A percentile compares a stretch with the other conserved stretches of the same genome.
Conservation (phyloP, 2,113 vertebrate genomes). For the Romanogobio albipinnatus region DNA sequence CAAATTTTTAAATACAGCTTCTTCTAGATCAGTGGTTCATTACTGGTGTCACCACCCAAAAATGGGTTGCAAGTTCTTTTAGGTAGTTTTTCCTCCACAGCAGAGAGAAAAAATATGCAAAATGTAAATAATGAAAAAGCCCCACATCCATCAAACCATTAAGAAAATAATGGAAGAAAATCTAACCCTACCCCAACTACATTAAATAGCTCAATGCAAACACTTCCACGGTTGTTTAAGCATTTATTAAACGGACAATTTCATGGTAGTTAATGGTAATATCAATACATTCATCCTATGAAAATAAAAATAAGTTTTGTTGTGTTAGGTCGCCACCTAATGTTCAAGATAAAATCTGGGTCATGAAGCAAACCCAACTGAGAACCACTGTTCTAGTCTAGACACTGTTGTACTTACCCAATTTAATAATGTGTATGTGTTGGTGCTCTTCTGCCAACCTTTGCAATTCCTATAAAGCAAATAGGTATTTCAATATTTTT, state of each 20-base stretch:
- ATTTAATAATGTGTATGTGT: constrained; percentile 63
- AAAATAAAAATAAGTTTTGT: background rate
- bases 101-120: background rate
- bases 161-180: background rate
- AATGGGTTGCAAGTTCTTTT: background rate
- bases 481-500: background rate
- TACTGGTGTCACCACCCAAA: background rate
- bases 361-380: background rate
- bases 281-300: background rate
- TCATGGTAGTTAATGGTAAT: background rate
- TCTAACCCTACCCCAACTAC: background rate
- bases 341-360: background rate
- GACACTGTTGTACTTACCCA: constrained; percentile 62
- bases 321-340: constrained; percentile 26
- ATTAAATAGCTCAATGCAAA: background rate
- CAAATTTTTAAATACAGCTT: background rate
- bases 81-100: background rate
- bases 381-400: background rate
- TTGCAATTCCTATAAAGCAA: constrained; percentile 66
- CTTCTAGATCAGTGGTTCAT: background rate
- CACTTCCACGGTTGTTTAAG: background rate
- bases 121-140: background rate
- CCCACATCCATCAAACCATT: background rate
- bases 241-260: background rate
- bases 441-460: constrained; percentile 64